These are phyloP conservation scores for Onychomys arenicola DNA, from an alignment of 2,797 vertebrate genomes.

Conservation along the genomic window DNA sequence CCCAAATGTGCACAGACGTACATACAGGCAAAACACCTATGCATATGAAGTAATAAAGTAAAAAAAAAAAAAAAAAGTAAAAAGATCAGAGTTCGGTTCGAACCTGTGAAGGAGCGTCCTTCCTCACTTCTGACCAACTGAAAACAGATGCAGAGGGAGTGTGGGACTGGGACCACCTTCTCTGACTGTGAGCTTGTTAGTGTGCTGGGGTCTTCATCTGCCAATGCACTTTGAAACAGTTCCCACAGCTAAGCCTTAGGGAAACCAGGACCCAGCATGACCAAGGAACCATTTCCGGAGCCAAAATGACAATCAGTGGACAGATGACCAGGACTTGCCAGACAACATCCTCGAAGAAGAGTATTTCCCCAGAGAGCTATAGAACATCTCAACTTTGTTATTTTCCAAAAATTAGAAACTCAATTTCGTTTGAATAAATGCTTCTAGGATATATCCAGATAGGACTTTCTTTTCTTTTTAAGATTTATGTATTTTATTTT, in stretches of 20 bases:
- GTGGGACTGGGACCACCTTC: background rate
- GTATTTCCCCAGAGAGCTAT: background rate
- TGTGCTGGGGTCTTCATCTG: background rate
- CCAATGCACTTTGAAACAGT: conserved; percentile 45
- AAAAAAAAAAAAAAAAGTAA: background rate
- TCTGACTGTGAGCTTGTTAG: background rate
- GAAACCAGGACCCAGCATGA: background rate
- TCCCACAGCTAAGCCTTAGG: background rate
- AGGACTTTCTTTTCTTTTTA: background rate
- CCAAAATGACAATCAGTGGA: background rate
- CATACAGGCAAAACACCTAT: background rate
- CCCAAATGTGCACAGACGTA: background rate
- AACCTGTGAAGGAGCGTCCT: background rate
- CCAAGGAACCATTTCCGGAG: background rate
- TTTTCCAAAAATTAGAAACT: conserved; percentile 69
- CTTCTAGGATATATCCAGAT: background rate
- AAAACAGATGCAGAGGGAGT: background rate
- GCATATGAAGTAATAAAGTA: background rate
- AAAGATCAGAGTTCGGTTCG: background rate
- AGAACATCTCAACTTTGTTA: conserved; percentile 12
- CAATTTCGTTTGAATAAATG: conserved; percentile 85
- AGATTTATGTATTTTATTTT: background rate
- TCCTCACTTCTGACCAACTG: background rate
- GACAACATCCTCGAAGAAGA: background rate
- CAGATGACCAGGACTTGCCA: background rate